These are phyloP conservation scores for Chrosomus eos DNA, from an alignment of 2,797 vertebrate genomes.

Conservation along the genomic window DNA sequence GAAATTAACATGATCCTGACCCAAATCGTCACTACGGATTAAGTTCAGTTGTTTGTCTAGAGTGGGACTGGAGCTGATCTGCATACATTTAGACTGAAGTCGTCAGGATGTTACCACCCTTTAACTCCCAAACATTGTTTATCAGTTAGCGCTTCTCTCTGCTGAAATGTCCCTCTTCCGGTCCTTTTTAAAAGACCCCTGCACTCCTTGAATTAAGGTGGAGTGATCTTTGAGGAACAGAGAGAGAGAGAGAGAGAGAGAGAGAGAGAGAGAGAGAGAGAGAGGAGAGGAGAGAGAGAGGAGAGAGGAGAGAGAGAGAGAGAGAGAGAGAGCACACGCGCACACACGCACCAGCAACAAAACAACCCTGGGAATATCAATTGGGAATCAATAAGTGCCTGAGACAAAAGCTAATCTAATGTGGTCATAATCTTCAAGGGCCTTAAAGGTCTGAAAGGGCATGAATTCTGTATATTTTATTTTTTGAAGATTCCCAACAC, in stretches of 20 bases:
- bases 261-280: not conserved
- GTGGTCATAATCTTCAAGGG: not conserved
- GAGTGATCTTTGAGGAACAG: not conserved
- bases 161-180: not conserved
- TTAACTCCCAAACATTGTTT: not conserved
- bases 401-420: slow-evolving; percentile 34
- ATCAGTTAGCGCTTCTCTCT: not conserved
- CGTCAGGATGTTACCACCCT: no score
- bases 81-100: no score
- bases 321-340: no score
- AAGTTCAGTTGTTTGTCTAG: slow-evolving; percentile 48
- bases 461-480: not conserved
- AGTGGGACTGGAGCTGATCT: slow-evolving; percentile 13
- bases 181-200: not conserved
- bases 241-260: not conserved
- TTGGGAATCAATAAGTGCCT: slow-evolving; percentile 50
- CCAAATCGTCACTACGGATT: slow-evolving; percentile 38
- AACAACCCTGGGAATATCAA: not conserved
- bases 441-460: not conserved
- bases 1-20: slow-evolving; percentile 54
- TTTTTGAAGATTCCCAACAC: not conserved
- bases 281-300: not conserved
- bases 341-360: not conserved
- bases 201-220: not conserved
- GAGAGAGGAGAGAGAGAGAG: not conserved